phyloP scores from a whole-genome alignment of 2,888 invertebrate genomes.

The Yponomeuta evonymella region DNA sequence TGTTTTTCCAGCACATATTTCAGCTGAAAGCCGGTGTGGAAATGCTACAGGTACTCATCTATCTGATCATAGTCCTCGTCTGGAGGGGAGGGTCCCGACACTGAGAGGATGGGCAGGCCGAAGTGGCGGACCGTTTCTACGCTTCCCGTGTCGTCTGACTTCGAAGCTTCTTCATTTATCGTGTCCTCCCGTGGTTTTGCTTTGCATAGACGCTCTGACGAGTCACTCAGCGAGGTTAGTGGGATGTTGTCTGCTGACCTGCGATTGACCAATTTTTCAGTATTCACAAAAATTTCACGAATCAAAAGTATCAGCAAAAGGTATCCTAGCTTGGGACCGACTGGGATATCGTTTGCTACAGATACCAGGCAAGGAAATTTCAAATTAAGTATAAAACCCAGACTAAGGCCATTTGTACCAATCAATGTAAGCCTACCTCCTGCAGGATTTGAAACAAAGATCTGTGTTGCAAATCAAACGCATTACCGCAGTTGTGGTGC shows the following conservation, averaged over 20 bases:
- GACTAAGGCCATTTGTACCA: too few species aligned
- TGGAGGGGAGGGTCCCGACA: constrained; percentile 87
- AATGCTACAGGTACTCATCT: constrained; percentile 80
- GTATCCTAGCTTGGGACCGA: too few species aligned
- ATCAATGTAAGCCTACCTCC: too few species aligned
- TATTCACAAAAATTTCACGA: too few species aligned
- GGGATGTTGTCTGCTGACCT: constrained; percentile 72
- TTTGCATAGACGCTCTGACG: constrained; percentile 70
- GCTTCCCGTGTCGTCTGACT: constrained; percentile 66
- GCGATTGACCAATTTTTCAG: constrained; percentile 22
- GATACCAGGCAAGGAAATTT: too few species aligned
- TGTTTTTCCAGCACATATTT: constrained; percentile 70
- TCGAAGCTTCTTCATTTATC: constrained; percentile 62
- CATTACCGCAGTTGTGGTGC: too few species aligned
- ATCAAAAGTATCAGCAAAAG: too few species aligned
- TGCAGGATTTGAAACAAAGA: too few species aligned
- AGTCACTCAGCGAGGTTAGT: constrained; percentile 63
- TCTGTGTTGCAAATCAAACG: too few species aligned
- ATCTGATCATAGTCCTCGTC: constrained; percentile 80
- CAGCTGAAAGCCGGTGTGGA: constrained; percentile 68
- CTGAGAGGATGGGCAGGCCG: constrained; percentile 84
- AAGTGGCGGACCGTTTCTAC: constrained; percentile 78
- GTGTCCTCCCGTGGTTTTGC: constrained; percentile 61
- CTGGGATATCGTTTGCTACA: too few species aligned
- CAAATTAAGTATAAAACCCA: too few species aligned